Base-by-base conservation (phyloP, 2,797 vertebrate genomes). In the Brotula barbata region DNA sequence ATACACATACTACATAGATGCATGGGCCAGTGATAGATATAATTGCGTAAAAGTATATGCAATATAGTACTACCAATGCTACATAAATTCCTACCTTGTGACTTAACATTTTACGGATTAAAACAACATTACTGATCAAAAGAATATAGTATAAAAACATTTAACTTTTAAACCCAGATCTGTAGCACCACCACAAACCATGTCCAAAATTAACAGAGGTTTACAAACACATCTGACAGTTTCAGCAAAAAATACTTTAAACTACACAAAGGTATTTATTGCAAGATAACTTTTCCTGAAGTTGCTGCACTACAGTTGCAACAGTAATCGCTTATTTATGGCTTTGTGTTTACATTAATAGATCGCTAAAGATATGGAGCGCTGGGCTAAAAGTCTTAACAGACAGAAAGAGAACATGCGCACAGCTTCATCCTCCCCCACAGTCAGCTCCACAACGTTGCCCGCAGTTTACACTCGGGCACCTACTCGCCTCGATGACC, bases 331-430 rank as follows among this genome's bases (percentile, higher is more conserved):
- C n/a, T n/a, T n/a, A n/a, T n/a, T n/a, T n/a, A n/a, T n/a, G n/a
- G n/a, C n/a, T n/a, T n/a, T n/a, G n/a, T n/a, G 3, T 54, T 45
- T 54, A 7, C 67, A 14, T 73, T 10, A 50, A 55, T 66, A 96
- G 94, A 96, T 96, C 53, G 95, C 95, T 34, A 96, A 96, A 87
- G 95, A 96, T 64, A 96, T 96, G 95, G 95, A 96, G 73, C 92
- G 94, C 10, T 96, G 95, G 95, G 94, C 95, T 1, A 94, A 95
- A 58, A 95, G 93, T 76, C 90, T 95, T 25, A 96, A 96, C 67
- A 92, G 94, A 57, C 95, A 96, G 70, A 96, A 96, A 81, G 95
- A 95, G 77, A 95, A 94, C 33, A 93, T 95, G 77, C 93, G 94
- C 49, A 93, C 93, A 10, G 91, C 91, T 3, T 87, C 91, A 39